phyloP scores from a whole-genome alignment of 2,888 invertebrate species.

The Carpatolechia fugitivella region DNA sequence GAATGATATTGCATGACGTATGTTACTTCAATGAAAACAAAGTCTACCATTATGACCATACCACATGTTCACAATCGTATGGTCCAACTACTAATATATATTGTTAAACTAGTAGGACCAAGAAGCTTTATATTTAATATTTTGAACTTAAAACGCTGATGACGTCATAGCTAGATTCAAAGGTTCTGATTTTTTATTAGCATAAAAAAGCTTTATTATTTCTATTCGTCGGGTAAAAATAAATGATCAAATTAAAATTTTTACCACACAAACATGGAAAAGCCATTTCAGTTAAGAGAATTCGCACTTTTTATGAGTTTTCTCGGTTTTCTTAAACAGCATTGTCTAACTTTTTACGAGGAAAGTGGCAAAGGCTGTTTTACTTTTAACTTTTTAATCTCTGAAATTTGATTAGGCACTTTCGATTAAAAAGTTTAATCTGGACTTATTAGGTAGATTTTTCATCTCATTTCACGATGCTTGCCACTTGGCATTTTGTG shows the following conservation, averaged over 20 bases:
- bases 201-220: background rate
- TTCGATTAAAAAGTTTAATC: slow-evolving; percentile 10
- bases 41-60: no score
- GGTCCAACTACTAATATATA: no score
- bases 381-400: slow-evolving; percentile 18
- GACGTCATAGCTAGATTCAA: no score
- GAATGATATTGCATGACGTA: no score
- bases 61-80: no score
- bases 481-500: background rate
- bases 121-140: no score
- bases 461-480: background rate
- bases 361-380: slow-evolving; percentile 19
- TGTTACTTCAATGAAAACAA: no score
- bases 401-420: slow-evolving; percentile 12
- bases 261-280: slow-evolving; percentile 17
- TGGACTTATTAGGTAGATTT: slow-evolving; percentile 5
- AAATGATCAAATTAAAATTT: slow-evolving; percentile 20
- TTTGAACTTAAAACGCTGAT: no score
- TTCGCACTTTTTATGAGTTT: slow-evolving; percentile 12
- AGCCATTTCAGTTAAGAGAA: slow-evolving; percentile 19
- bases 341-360: slow-evolving; percentile 16
- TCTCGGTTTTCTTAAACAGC: slow-evolving; percentile 10
- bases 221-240: no score
- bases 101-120: no score
- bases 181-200: background rate